Evolutionary conservation across 2,888 invertebrate species (phyloP), one percentile per base, ranked within the genome.

Genomic region (Andrena bucephala): DNA sequence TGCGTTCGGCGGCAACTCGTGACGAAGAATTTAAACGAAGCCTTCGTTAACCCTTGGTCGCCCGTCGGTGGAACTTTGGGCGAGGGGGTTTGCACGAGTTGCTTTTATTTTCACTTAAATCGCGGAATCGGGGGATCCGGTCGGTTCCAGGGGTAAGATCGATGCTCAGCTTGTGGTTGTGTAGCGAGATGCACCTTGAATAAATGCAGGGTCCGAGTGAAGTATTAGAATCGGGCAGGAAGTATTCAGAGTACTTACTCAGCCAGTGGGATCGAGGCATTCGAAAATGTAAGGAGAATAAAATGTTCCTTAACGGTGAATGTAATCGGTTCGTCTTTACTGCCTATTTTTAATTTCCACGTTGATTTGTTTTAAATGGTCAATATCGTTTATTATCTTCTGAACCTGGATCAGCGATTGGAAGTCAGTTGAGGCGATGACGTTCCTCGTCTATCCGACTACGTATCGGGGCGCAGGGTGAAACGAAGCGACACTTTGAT

Each of bases 1-100:
- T 72, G 71, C 62, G 48, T 54, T 33, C 29, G 66, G 5, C 36
- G 54, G 57, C 42, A 70, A 70, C 60, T 60, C 77, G 77, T 36
- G 70, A 31, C 77, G 74, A 67, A 67, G 74, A 74, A 82, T 82
- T 70, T 80, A 31, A 80, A 82, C 81, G 74, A 74, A 50, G 20
- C 42, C 24, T 48, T 80, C 79, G 76, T 59, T 78, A 69, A 57
- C 52, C 54, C 29, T 57, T 27, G 13, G 33, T 8, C n/a, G 27
- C 24, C 7, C n/a, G 6, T 29, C 77, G 62, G 54, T 42, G 50
- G 31, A 31, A 65, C 68, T 52, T 27, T 1, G 16, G 65, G 1
- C 13, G 10, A 8, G 16, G 16, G 16, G 10, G 7, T n/a, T 57
- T 4, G 20, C 62, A 3, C 0, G 10, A 7, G 16, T 27, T n/a